Conservation (phyloP, 1,140 invertebrate species). For the Nomia melanderi region DNA sequence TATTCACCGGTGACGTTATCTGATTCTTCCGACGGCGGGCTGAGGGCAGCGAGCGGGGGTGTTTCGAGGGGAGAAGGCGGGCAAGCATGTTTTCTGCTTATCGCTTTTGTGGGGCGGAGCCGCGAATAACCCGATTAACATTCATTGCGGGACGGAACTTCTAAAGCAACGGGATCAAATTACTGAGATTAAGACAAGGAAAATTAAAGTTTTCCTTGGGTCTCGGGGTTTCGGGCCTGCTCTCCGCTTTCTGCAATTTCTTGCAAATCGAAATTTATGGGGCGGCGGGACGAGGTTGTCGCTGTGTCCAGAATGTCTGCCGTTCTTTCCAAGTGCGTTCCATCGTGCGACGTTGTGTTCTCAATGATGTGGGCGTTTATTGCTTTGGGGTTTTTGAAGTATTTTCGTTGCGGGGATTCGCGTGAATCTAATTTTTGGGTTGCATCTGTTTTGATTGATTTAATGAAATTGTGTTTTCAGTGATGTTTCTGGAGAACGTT, state of each 20-base stretch:
- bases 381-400: no score
- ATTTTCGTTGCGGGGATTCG: no score
- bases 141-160: conserved; percentile 30
- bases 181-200: conserved; percentile 43
- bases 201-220: conserved; percentile 41
- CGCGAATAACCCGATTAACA: conserved; percentile 43
- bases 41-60: no score
- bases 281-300: neutral
- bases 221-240: no score
- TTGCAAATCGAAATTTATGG: conserved; percentile 46
- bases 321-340: conserved; percentile 8
- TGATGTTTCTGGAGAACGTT: no score
- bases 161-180: conserved; percentile 25
- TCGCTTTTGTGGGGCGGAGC: conserved; percentile 32
- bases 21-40: conserved; percentile 17
- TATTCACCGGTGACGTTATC: conserved; percentile 26
- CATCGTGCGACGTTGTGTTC: no score
- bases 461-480: no score
- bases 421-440: no score
- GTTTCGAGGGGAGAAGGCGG: no score
- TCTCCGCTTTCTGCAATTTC: conserved; percentile 10
- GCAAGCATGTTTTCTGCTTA: conserved; percentile 33
- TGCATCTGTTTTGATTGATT: no score
- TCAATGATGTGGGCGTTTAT: no score
- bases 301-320: neutral